Conservation (phyloP, 1,140 invertebrate genomes). For the Panagrolaimus sp. region DNA sequence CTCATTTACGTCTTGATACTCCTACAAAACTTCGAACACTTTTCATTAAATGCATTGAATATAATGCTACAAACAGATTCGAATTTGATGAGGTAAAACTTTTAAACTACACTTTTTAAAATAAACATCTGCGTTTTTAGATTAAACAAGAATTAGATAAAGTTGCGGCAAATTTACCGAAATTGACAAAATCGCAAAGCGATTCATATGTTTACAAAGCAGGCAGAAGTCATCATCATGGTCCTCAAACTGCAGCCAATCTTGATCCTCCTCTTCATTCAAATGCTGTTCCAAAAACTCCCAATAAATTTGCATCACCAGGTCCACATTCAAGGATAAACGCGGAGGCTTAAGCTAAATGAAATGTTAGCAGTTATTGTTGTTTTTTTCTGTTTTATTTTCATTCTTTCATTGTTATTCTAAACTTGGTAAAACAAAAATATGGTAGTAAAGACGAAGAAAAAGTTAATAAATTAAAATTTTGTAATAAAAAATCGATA, state of each 20-base stretch:
- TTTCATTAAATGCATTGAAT: slow-evolving; percentile 82
- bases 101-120: not conserved
- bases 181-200: slow-evolving; percentile 10
- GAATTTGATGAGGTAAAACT: slow-evolving; percentile 71
- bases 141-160: slow-evolving; percentile 2
- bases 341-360: no score
- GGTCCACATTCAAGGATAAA: not conserved
- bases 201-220: slow-evolving; percentile 9
- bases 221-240: not conserved
- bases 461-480: no score
- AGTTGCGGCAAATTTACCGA: not conserved
- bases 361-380: no score
- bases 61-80: slow-evolving; percentile 77
- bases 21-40: slow-evolving; percentile 79
- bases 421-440: no score
- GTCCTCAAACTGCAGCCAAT: not conserved
- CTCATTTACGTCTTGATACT: slow-evolving; percentile 75
- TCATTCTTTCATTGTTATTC: no score
- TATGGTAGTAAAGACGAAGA: no score
- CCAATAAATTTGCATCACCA: not conserved
- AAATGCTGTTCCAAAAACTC: not conserved
- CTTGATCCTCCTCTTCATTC: not conserved
- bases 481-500: no score
- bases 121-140: not conserved
- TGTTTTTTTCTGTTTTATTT: no score